phyloP scores from a whole-genome alignment of 2,888 invertebrate genomes.

The Hanleya hanleyi region DNA sequence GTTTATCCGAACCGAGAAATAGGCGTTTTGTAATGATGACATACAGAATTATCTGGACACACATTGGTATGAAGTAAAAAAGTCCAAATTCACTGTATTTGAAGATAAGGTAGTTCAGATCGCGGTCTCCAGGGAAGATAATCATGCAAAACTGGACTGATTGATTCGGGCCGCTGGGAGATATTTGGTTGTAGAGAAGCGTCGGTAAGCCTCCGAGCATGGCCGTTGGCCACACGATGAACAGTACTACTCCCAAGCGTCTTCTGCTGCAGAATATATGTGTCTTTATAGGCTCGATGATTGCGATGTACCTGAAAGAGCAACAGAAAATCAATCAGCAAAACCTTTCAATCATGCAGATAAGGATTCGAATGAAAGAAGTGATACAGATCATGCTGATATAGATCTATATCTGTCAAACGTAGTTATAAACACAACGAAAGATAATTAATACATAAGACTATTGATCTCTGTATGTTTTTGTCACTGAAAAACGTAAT shows the following conservation, averaged over 20 bases:
- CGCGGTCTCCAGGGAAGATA: conserved; percentile 54
- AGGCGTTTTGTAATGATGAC: conserved; percentile 67
- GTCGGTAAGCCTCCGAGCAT: conserved; percentile 69
- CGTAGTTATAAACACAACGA: too few relatives aligned
- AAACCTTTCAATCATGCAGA: too few relatives aligned
- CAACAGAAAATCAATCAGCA: conserved; percentile 16
- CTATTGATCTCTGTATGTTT: too few relatives aligned
- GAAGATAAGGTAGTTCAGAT: conserved; percentile 54
- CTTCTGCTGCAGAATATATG: conserved; percentile 71
- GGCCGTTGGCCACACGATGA: conserved; percentile 70
- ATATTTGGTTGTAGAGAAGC: conserved; percentile 64
- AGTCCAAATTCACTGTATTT: conserved; percentile 68
- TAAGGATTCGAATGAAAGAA: too few relatives aligned
- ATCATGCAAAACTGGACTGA: conserved; percentile 65
- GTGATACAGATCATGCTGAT: too few relatives aligned
- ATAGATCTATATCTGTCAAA: too few relatives aligned
- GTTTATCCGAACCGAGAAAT: conserved; percentile 62
- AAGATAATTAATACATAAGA: too few relatives aligned
- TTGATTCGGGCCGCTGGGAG: conserved; percentile 43
- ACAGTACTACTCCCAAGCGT: conserved; percentile 66
- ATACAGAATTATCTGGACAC: conserved; percentile 70
- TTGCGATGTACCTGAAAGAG: conserved; percentile 72
- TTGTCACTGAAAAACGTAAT: too few relatives aligned
- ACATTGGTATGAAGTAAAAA: conserved; percentile 71
- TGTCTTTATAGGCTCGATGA: conserved; percentile 72